A percentile compares a stretch with the other conserved stretches of the same genome.
These are phyloP conservation scores for Pterostichus madidus DNA, from an alignment of 2,888 invertebrate species.

Conservation along the genomic window DNA sequence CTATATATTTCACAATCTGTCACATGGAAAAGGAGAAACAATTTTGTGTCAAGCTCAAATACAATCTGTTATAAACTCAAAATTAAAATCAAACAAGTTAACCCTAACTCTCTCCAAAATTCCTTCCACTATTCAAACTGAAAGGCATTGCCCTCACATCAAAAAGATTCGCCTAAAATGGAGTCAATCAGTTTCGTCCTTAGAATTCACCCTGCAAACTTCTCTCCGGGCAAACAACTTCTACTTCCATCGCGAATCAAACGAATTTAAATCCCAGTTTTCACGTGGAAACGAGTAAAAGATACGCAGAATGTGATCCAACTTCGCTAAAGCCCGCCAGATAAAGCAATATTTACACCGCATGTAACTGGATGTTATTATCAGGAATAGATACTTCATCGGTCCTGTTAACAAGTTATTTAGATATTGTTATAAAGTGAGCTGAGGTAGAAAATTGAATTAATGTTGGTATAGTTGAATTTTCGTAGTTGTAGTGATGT, in stretches of 20 bases:
- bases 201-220: slow-evolving; percentile 38
- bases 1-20: too few relatives aligned
- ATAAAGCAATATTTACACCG: slow-evolving; percentile 4
- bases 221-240: slow-evolving; percentile 36
- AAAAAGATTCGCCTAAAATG: slow-evolving; percentile 47
- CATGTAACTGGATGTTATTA: not conserved
- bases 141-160: slow-evolving; percentile 31
- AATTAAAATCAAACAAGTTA: too few relatives aligned
- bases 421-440: not conserved
- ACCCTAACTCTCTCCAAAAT: too few relatives aligned
- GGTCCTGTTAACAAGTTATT: not conserved
- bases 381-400: not conserved
- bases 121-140: slow-evolving; percentile 23
- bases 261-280: slow-evolving; percentile 17
- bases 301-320: slow-evolving; percentile 24
- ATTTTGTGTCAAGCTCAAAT: too few relatives aligned
- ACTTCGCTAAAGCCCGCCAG: not conserved
- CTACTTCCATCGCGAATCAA: slow-evolving; percentile 31
- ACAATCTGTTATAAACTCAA: too few relatives aligned
- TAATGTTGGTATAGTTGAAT: not conserved
- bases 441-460: not conserved
- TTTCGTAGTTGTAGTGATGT: not conserved
- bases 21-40: too few relatives aligned
- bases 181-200: slow-evolving; percentile 36
- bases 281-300: slow-evolving; percentile 36